Evolutionary conservation across 2,888 invertebrate genomes (phyloP).

Genomic region (Yponomeuta evonymella): DNA sequence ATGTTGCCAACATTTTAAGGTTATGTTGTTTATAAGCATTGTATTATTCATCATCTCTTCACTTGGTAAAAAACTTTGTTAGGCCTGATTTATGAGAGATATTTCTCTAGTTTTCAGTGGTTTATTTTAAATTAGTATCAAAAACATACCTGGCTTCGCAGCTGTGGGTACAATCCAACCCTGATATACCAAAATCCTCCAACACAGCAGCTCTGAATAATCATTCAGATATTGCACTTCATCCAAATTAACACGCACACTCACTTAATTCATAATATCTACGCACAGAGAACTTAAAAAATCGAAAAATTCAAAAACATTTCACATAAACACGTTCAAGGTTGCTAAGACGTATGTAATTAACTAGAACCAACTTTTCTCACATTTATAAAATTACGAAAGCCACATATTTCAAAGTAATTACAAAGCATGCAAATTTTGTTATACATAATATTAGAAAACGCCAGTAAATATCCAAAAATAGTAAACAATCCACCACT

Average conservation of each 20-base stretch:
- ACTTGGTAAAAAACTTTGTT: background rate
- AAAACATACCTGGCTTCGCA: background rate
- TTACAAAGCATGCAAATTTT: background rate
- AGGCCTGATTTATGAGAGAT: background rate
- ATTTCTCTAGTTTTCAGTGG: background rate
- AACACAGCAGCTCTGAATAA: background rate
- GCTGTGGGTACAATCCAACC: background rate
- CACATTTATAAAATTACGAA: background rate
- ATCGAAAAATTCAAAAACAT: slow-evolving; percentile 48
- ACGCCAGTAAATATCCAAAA: slow-evolving; percentile 35
- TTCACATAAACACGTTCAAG: slow-evolving; percentile 65
- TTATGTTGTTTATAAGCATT: background rate
- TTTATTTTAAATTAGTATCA: background rate
- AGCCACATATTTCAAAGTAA: background rate
- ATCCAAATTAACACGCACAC: slow-evolving; percentile 31
- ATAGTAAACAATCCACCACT: slow-evolving; percentile 65
- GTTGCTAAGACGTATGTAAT: slow-evolving; percentile 29
- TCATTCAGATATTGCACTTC: slow-evolving; percentile 33
- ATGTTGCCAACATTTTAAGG: no score
- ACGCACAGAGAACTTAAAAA: slow-evolving; percentile 32
- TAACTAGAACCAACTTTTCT: background rate
- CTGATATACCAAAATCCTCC: background rate
- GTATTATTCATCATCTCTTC: no score
- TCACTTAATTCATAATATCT: slow-evolving; percentile 37
- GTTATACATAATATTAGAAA: slow-evolving; percentile 4